Evolutionary conservation across 2,888 invertebrate species (phyloP).

Genomic region (Acanthoscelides obtectus): DNA sequence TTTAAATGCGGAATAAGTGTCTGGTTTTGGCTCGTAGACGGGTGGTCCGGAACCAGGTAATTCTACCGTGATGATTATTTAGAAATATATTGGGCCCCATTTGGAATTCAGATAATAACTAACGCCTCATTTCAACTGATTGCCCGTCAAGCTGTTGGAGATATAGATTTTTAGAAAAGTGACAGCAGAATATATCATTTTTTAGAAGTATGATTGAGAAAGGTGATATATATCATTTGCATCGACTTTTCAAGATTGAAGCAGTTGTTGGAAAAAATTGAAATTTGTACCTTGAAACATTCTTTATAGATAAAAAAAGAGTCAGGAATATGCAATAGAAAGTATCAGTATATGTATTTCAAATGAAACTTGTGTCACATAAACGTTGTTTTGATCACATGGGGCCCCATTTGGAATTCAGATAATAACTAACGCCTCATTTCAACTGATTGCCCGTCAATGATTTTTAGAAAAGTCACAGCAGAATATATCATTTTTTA

Average conservation of each 20-base stretch:
- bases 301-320: too few relatives aligned
- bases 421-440: background rate
- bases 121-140: background rate
- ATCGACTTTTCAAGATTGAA: too few relatives aligned
- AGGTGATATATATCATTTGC: too few relatives aligned
- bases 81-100: background rate
- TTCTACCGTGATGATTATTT: background rate
- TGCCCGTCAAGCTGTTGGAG: background rate
- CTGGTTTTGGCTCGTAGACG: background rate
- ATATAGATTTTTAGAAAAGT: background rate
- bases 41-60: background rate
- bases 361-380: too few relatives aligned
- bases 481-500: too few relatives aligned
- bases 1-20: background rate
- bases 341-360: too few relatives aligned
- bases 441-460: background rate
- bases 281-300: too few relatives aligned
- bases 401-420: background rate
- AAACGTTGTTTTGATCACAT: too few relatives aligned
- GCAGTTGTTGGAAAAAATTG: too few relatives aligned
- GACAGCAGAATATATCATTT: too few relatives aligned
- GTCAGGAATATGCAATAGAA: too few relatives aligned
- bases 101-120: background rate
- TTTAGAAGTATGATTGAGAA: too few relatives aligned
- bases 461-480: background rate